Conservation (phyloP, 2,797 vertebrate genomes). For the Triplophysa yarkandensis region DNA sequence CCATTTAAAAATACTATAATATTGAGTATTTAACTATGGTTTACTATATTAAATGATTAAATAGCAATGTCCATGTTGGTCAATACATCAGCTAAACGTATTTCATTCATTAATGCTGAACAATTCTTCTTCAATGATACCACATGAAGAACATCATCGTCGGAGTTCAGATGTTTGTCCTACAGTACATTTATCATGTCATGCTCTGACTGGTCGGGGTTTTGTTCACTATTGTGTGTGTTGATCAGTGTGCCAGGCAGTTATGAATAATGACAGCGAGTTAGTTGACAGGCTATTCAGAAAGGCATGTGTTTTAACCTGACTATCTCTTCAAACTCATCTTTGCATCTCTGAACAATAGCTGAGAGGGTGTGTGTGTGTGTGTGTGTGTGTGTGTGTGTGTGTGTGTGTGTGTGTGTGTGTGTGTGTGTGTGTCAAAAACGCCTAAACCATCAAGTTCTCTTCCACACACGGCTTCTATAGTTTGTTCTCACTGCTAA, state of each 20-base stretch:
- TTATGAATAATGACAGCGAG: slow-evolving; percentile 6
- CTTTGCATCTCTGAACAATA: slow-evolving; percentile 22
- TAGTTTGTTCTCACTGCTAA: slow-evolving; percentile 18
- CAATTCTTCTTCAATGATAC: too few relatives aligned
- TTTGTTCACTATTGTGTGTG: background rate
- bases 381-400: too few relatives aligned
- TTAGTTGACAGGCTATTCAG: slow-evolving; percentile 14
- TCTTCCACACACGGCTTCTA: slow-evolving; percentile 13
- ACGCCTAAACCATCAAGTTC: slow-evolving; percentile 11
- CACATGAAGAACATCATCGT: too few relatives aligned
- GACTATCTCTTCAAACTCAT: slow-evolving; percentile 3
- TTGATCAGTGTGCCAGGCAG: slow-evolving; percentile 11
- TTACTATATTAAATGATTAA: background rate
- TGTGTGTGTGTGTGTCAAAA: background rate
- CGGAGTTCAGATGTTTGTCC: background rate
- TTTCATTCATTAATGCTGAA: too few relatives aligned
- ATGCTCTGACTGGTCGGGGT: background rate
- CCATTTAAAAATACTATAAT: too few relatives aligned
- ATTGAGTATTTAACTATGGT: too few relatives aligned
- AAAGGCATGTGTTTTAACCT: slow-evolving; percentile 26
- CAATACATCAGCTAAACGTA: too few relatives aligned
- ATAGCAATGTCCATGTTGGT: too few relatives aligned
- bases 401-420: slow-evolving; percentile 6
- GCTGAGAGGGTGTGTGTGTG: slow-evolving; percentile 6
- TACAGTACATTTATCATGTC: background rate